Percentiles rank a stretch among this genome's conserved stretches.
phyloP scores from a whole-genome alignment of 2,797 vertebrate genomes.

The Naso thynnoides region DNA sequence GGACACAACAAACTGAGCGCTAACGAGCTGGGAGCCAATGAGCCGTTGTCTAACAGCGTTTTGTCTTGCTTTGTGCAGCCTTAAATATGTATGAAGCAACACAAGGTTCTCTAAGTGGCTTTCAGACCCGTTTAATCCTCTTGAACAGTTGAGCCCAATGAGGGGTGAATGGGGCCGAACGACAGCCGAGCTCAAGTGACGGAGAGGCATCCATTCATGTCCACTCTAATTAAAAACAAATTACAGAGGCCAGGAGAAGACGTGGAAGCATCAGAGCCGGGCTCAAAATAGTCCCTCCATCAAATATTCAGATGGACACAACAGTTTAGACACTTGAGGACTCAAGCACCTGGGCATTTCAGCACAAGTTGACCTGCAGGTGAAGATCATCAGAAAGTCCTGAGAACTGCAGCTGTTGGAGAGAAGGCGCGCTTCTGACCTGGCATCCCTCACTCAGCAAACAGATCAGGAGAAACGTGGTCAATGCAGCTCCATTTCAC shows the following conservation, averaged over 20 bases:
- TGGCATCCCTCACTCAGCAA: no score
- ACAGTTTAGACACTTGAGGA: no score
- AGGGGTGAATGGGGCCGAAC: constrained; percentile 51
- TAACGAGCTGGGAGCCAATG: constrained; percentile 55
- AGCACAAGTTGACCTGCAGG: no score
- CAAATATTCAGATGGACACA: not conserved
- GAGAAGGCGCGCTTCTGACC: no score
- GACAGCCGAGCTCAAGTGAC: constrained; percentile 22
- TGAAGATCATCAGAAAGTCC: no score
- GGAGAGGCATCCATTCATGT: constrained; percentile 36
- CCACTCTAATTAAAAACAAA: constrained; percentile 59
- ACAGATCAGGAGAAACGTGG: no score
- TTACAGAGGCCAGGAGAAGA: constrained; percentile 24
- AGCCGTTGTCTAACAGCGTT: constrained; percentile 41
- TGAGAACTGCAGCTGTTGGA: no score
- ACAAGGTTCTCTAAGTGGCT: constrained; percentile 54
- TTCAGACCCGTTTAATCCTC: constrained; percentile 61
- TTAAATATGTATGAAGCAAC: constrained; percentile 68
- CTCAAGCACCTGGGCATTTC: no score
- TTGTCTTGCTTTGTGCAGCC: constrained; percentile 46
- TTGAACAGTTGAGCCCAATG: constrained; percentile 56
- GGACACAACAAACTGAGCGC: constrained; percentile 35
- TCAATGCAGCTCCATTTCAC: no score
- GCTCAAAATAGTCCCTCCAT: not conserved
- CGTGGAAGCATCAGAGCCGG: not conserved